These are phyloP conservation scores for Chiloscyllium punctatum DNA, from an alignment of 2,797 vertebrate species.

Conservation along the genomic window DNA sequence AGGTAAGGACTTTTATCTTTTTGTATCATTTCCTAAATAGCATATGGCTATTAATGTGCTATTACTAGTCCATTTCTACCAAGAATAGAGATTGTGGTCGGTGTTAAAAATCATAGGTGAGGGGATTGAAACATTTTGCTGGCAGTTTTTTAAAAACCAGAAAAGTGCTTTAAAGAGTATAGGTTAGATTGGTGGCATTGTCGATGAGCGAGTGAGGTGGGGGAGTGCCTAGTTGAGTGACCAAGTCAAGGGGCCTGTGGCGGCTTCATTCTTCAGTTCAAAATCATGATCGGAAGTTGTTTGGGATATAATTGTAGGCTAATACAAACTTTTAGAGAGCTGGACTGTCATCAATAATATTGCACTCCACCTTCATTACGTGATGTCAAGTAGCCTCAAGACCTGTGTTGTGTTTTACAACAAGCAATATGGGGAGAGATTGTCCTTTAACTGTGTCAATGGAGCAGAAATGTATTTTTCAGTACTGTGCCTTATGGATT, in stretches of 20 bases:
- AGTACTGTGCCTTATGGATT: not conserved
- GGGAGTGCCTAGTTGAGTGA: not conserved
- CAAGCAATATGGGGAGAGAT: not conserved
- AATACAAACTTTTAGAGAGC: no score
- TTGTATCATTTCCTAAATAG: not conserved
- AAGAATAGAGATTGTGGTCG: not conserved
- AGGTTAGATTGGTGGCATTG: not conserved
- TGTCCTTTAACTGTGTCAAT: not conserved
- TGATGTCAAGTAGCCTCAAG: not conserved
- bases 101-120: not conserved
- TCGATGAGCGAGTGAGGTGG: not conserved
- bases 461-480: not conserved
- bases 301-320: not conserved
- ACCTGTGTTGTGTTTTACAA: not conserved
- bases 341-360: not conserved
- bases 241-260: not conserved
- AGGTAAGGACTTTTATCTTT: constrained; percentile 52
- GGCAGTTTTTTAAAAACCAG: not conserved
- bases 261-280: not conserved
- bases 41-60: not conserved
- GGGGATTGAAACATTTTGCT: not conserved
- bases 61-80: not conserved
- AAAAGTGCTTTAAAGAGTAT: not conserved
- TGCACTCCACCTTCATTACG: not conserved
- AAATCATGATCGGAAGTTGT: not conserved